Conservation (phyloP, 1,140 invertebrate genomes). For the Andrena cerasifolii region DNA sequence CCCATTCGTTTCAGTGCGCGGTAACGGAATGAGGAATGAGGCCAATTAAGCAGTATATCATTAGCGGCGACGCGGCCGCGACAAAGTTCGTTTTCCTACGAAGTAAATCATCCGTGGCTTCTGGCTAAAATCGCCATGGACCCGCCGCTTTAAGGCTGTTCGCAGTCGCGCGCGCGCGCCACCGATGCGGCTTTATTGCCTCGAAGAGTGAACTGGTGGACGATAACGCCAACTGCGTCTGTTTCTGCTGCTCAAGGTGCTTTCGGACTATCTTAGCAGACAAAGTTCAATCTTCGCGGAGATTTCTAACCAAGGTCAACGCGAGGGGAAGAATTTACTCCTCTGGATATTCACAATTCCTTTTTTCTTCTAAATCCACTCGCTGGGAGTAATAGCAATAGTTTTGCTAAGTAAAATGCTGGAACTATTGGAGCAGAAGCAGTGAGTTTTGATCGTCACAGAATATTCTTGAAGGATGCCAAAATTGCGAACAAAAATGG, state of each 20-base stretch:
- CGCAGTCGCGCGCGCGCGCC: not conserved
- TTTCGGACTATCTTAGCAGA: no score
- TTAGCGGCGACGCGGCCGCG: conserved; percentile 73
- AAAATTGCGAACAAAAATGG: no score
- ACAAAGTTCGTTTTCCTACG: conserved; percentile 73
- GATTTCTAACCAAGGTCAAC: no score
- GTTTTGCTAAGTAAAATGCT: no score
- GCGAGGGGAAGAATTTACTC: no score
- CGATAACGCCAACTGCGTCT: not conserved
- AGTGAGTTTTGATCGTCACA: no score
- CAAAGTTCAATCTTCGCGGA: no score
- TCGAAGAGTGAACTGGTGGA: conserved; percentile 1
- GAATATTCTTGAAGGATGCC: no score
- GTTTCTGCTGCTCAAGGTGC: not conserved
- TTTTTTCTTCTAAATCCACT: no score
- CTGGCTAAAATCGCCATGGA: conserved; percentile 44
- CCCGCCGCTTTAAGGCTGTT: not conserved
- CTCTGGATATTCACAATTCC: no score
- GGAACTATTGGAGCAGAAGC: no score
- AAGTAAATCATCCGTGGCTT: conserved; percentile 74
- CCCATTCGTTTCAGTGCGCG: conserved; percentile 58
- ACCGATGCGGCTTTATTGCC: not conserved
- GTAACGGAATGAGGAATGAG: conserved; percentile 76
- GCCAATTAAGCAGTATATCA: conserved; percentile 80
- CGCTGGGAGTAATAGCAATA: no score